These are phyloP conservation scores for Diarsia brunnea DNA, from an alignment of 2,888 invertebrate species.

Conservation along the genomic window DNA sequence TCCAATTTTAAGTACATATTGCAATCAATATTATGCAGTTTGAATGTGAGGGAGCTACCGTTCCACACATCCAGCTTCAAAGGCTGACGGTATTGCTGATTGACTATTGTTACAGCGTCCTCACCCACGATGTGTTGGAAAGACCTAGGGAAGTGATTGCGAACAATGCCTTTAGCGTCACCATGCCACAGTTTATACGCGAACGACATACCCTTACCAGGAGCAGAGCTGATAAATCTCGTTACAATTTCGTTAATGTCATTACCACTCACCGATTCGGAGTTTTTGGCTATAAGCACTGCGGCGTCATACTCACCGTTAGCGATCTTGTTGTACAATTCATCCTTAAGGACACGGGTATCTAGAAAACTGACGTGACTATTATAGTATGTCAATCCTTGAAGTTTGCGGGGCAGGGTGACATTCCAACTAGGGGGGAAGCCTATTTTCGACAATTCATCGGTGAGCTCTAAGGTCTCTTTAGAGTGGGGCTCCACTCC, in stretches of 20 bases:
- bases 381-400: conserved; percentile 66
- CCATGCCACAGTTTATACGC: conserved; percentile 70
- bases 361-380: conserved; percentile 66
- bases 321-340: conserved; percentile 61
- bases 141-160: conserved; percentile 64
- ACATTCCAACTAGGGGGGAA: conserved; percentile 58
- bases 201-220: conserved; percentile 61
- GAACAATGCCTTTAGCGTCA: conserved; percentile 55
- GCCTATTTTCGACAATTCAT: conserved; percentile 54
- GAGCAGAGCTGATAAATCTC: conserved; percentile 53
- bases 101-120: conserved; percentile 66
- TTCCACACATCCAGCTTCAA: conserved; percentile 66
- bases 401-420: conserved; percentile 56
- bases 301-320: conserved; percentile 63
- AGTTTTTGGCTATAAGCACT: conserved; percentile 53
- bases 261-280: conserved; percentile 37
- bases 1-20: conserved; percentile 67
- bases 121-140: conserved; percentile 64
- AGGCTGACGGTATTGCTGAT: conserved; percentile 54
- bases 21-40: conserved; percentile 60
- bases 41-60: conserved; percentile 63
- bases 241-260: conserved; percentile 50
- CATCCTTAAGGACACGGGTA: conserved; percentile 43
- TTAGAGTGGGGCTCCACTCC: conserved; percentile 59
- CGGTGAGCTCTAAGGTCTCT: conserved; percentile 62